These are phyloP conservation scores for Riptortus pedestris DNA, from an alignment of 1,140 invertebrate species.

Conservation along the genomic window DNA sequence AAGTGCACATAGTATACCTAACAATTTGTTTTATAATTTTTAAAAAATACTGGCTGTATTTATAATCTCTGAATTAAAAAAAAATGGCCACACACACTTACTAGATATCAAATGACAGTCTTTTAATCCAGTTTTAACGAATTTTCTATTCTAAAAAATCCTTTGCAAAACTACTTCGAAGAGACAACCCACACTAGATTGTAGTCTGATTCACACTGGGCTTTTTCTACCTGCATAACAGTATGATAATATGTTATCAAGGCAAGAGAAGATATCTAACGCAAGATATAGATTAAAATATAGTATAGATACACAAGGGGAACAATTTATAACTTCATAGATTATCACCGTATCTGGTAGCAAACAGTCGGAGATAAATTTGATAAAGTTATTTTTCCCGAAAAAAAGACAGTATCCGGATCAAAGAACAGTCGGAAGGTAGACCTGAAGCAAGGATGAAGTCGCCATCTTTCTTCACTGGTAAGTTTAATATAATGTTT, in stretches of 20 bases:
- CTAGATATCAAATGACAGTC: neutral
- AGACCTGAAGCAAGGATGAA: neutral
- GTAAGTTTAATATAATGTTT: no score
- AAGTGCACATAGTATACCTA: no score
- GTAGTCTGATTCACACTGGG: constrained; percentile 17
- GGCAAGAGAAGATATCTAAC: constrained; percentile 28
- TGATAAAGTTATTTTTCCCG: constrained; percentile 25
- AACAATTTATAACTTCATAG: constrained; percentile 29
- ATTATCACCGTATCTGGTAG: constrained; percentile 28
- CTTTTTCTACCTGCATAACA: constrained; percentile 25
- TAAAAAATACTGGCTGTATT: no score
- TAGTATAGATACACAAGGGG: constrained; percentile 27
- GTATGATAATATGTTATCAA: constrained; percentile 30
- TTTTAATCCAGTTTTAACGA: no score
- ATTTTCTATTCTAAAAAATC: no score
- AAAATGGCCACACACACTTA: neutral
- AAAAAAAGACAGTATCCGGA: neutral
- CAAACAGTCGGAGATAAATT: constrained; percentile 26
- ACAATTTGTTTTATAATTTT: no score
- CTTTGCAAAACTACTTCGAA: no score
- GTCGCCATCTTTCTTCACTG: neutral
- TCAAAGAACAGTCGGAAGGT: neutral
- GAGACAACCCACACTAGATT: neutral
- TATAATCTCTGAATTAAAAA: neutral
- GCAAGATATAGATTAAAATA: constrained; percentile 31